Evolutionary conservation across 2,888 invertebrate genomes (phyloP), one percentile per base, ranked within the genome.

Genomic region (Pediacus dermestoides): DNA sequence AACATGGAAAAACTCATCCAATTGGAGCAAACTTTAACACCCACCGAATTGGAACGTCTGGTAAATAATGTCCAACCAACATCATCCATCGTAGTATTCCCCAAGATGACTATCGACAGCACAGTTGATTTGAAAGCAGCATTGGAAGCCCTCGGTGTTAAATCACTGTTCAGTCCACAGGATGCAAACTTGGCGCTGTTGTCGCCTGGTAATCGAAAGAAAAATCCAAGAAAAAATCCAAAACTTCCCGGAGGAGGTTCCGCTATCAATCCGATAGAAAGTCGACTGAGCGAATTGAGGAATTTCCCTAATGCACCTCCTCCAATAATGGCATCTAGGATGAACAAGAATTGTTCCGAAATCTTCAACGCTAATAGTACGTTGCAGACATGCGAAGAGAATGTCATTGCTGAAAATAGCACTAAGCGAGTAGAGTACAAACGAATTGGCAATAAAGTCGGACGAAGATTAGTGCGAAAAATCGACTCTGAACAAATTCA

Each of bases 71-170:
- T 76, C 58, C 61, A 53, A 1, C 66, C 65, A 15, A 69, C 68
- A 3, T 69, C 74, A 3, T 73, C 78, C 14, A 68, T 83, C 2
- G 61, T 82, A 0, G 70, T 79, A 16, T 72, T 82, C 18, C 88
- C 88, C 1, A 84, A 82, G 63, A 82, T 89, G 81, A 78, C 81
- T 50, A 66, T 89, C 1, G 74, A 78, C 43, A 77, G 73, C 30
- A 75, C 72, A 0, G 53, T 77, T 2, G 73, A 76, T 47, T 62
- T 88, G 25, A 77, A 74, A 39, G 45, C 68, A 0, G 55, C 77
- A 0, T 65, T 88, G 2, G 64, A 74, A 45, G 58, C 63, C 2
- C 60, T 88, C 38, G 85, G 85, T 0, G 60, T 86, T 0, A 60
- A 63, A 1, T 73, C 81, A 0, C 68, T 89, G 42, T 89, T 90